These are phyloP conservation scores for Agrochola litura DNA, from an alignment of 2,888 invertebrate genomes.

Conservation along the genomic window DNA sequence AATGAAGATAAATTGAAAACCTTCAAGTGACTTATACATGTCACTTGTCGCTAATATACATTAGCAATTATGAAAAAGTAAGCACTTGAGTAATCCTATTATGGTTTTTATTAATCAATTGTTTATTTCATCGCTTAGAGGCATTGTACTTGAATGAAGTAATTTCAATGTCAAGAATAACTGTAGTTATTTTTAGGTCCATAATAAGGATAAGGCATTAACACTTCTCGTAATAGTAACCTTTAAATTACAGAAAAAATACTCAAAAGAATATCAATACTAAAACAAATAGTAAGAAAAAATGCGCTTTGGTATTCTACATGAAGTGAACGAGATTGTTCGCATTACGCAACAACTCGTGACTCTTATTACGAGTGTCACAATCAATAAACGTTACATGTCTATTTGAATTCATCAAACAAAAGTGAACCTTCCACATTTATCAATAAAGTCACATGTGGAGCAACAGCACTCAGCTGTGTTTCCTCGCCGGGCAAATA, in stretches of 20 bases:
- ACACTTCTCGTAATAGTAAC: conserved; percentile 27
- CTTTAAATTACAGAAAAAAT: conserved; percentile 11
- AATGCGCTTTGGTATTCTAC: conserved; percentile 76
- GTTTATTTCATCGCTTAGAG: conserved; percentile 15
- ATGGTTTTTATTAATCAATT: conserved; percentile 14
- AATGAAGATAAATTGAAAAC: conserved; percentile 15
- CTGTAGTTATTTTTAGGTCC: background rate
- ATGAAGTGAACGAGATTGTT: conserved; percentile 82
- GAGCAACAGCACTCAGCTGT: conserved; percentile 49
- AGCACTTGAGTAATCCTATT: background rate
- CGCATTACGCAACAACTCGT: conserved; percentile 89
- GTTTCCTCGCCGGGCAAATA: conserved; percentile 76
- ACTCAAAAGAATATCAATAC: conserved; percentile 8
- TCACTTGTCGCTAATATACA: background rate
- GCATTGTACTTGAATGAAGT: conserved; percentile 40
- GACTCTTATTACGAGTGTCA: conserved; percentile 84
- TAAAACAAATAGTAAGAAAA: conserved; percentile 61
- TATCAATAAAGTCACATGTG: conserved; percentile 70
- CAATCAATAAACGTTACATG: conserved; percentile 80
- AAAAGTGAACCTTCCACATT: conserved; percentile 71
- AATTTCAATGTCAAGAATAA: conserved; percentile 47
- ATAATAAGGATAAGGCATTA: conserved; percentile 26
- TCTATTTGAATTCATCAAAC: conserved; percentile 67
- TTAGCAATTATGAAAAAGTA: background rate
- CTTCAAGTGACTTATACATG: background rate